Base-by-base conservation (phyloP, 2,888 invertebrate genomes). In the Thereva unica region DNA sequence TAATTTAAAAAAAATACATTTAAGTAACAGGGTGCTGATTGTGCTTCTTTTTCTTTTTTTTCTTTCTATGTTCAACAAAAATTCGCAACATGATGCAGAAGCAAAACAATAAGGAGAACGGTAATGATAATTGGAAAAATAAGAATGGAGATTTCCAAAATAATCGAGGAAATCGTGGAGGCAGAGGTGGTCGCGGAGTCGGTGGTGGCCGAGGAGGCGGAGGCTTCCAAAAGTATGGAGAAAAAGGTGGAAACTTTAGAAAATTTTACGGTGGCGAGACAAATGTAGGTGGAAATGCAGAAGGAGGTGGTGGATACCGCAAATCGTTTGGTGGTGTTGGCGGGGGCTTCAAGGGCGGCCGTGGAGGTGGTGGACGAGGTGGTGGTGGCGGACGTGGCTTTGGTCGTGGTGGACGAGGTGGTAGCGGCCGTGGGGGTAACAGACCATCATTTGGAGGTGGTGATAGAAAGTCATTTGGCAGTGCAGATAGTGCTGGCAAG, bases 401-500 rank as follows among this genome's bases (percentile, higher is more conserved):
- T 8, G 72, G 75, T 1, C 70, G 71, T 9, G 73, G 75, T 4
- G 73, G 76, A 8, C 66, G 69, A n/a, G 67, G 70, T 3, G 56
- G 72, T 35, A 68, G 71, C 34, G 71, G 74, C 5, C 73, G 75
- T 57, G 74, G 74, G 66, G 71, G 75, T 54, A 71, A 72, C 9
- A 57, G 35, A 57, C 23, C 23, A 23, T 61, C 49, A 34, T 47
- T 47, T 50, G 72, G 76, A 37, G 74, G 76, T n/a, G 76, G 79
- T 2, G 75, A 75, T n/a, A 76, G 77, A 55, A 76, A 73, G 70
- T 72, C 74, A 8, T 78, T 77, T 50, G 84, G 83, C 74, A 86
- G 87, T 76, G 89, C 87, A 73, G 86, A 82, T 34, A 78, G 80
- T 75, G 78, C 55, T 71, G 73, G 40, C 41, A 34, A 34, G 6